Base-by-base conservation (phyloP, 2,113 vertebrate species). In the Odocoileus virginianus region DNA sequence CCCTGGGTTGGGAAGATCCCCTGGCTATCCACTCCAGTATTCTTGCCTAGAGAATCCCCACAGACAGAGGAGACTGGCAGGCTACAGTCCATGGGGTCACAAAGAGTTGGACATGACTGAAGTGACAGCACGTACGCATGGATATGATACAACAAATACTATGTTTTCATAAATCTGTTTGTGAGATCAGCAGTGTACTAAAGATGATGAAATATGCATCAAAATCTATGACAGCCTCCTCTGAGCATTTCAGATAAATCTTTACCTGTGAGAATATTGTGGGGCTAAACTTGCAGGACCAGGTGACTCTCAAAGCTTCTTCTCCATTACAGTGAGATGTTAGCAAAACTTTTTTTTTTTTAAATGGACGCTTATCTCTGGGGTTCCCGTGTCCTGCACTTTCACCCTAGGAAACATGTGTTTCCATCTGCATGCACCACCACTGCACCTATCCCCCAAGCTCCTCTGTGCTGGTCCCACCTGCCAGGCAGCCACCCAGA, bases 101-200 rank as follows among this genome's bases (percentile, higher is more conserved):
- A 76, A 43, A 43, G 71, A 76, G 71, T 25, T 2, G 2, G 23
- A 43, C 1, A 2, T 14, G 23, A 43, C 71, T 76, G 21, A 74
- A 76, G 23, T 7, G 71, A 43, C 12, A 76, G 71, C 71, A 76
- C 0, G 1, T 5, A 25, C 2, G 0, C 82, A 93, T 50, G 67
- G 61, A 50, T 90, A 67, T 83, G 55, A 45, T 91, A 25, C 86
- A 86, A 94, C 92, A 97, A 97, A 96, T 64, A 93, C 93, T 47
- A 36, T 7, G 0, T 92, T 96, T 95, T 96, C 94, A 96, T 78
- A 96, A 85, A 83, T 97, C 97, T 92, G 82, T 45, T 82, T 91
- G 89, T 81, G 95, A 95, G 78, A 95, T 85, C 84, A 92, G 92
- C 27, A 67, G 36, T 21, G 17, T 7, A 60, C 90, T 79, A 52